Base-by-base conservation (phyloP, 2,888 invertebrate genomes). In the Antitype chi region DNA sequence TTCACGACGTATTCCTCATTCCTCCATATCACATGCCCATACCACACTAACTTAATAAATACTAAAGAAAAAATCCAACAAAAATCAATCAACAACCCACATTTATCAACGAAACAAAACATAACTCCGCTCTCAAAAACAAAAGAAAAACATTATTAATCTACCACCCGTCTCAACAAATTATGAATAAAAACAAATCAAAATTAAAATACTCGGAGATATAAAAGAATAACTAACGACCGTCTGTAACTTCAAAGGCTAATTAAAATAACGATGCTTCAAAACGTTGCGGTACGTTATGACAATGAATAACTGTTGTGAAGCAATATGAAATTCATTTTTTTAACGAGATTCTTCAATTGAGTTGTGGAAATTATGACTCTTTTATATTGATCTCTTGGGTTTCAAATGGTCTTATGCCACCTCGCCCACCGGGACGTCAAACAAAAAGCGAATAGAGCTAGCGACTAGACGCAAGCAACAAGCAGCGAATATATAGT, bases 301-400 rank as follows among this genome's bases (percentile, higher is more conserved):
- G 94, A 95, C 93, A 94, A 92, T 92, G 93, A 95, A 89, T 92
- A 92, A 94, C 90, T 43, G 32, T 57, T n/a, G 25, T 43, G n/a
- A 32, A 68, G 38, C 23, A 38, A 15, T 49, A 52, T 49, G 0
- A 49, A 38, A n/a, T 57, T 52, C 0, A 28, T 57, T 57, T 68
- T 25, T 28, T 20, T 59, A 57, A 57, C 13, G 32, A 49, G 2
- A 23, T n/a, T 57, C 25, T 55, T 28, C 23, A 25, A 17, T 67
- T 15, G 5, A 5, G 2, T 64, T 25, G 6, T 43, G 1, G 23
- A 28, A 23, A 23, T 28, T 53, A 52, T 38, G 7, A 23, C 5
- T 43, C 7, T 52, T 71, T 52, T 55, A 68, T 0, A 17, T n/a
- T n/a, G 32, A 2, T 4, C n/a, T 5, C 23, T 28, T 67, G 11